Percentiles rank a stretch among this genome's conserved stretches.
These are phyloP conservation scores for Agrotis clavis DNA, from an alignment of 2,888 invertebrate genomes.

Conservation along the genomic window DNA sequence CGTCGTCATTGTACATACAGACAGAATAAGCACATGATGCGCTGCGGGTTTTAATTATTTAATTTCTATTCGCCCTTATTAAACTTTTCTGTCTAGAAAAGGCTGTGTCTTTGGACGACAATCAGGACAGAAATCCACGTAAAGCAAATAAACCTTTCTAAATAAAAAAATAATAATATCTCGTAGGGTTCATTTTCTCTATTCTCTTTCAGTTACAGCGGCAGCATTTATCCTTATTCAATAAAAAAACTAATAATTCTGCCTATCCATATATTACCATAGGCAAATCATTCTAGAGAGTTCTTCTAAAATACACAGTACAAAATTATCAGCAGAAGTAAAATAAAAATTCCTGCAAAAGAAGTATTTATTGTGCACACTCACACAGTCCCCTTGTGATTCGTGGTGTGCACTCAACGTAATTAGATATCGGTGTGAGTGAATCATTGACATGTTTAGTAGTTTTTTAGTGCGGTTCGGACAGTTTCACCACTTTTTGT, in stretches of 20 bases:
- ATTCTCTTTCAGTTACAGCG: neutral
- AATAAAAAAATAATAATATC: neutral
- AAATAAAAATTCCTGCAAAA: constrained; percentile 45
- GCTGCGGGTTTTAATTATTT: neutral
- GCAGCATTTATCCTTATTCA: neutral
- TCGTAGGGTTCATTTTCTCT: neutral
- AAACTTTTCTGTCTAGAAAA: neutral
- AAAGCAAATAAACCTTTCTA: neutral
- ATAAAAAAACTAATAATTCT: neutral
- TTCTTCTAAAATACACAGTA: constrained; percentile 15
- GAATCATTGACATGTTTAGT: constrained; percentile 56
- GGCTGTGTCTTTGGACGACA: neutral
- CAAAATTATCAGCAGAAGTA: constrained; percentile 13
- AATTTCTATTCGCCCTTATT: neutral
- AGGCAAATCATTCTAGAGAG: constrained; percentile 4
- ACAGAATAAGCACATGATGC: neutral
- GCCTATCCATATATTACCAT: neutral
- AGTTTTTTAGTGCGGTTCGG: constrained; percentile 43
- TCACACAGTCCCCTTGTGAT: constrained; percentile 55
- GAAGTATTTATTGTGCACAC: constrained; percentile 44
- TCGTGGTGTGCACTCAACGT: constrained; percentile 70
- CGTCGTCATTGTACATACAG: neutral
- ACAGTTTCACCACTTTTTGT: constrained; percentile 50
- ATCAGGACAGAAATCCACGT: no score
- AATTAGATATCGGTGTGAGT: constrained; percentile 71